phyloP scores from a whole-genome alignment of 2,797 vertebrate species.

The Sebastes glaucus region DNA sequence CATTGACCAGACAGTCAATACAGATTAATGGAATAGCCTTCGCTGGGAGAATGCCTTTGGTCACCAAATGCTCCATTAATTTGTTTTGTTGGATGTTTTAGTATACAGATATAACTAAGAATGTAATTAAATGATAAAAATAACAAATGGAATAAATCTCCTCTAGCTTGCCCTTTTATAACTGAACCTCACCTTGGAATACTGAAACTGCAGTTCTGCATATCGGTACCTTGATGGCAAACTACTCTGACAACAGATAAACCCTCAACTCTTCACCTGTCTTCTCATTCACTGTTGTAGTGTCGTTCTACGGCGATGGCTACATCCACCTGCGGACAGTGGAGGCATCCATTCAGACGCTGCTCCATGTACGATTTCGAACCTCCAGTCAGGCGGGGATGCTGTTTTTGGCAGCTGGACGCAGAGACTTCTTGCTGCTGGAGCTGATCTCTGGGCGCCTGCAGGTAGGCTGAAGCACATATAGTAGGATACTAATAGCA shows the following conservation, averaged over 20 bases:
- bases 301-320: conserved; percentile 91
- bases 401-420: conserved; percentile 89
- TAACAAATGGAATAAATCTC: not conserved
- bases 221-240: not conserved
- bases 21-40: conserved; percentile 27
- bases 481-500: not conserved
- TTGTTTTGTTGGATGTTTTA: not conserved
- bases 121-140: not conserved
- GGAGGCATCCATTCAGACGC: conserved; percentile 81
- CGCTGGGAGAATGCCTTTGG: not conserved
- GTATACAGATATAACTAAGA: not conserved
- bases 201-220: not conserved
- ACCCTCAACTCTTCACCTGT: not conserved
- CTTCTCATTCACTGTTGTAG: conserved; percentile 64
- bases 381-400: conserved; percentile 85
- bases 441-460: conserved; percentile 85
- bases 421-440: conserved; percentile 85
- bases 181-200: not conserved
- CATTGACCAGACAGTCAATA: conserved; percentile 43
- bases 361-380: conserved; percentile 86
- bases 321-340: conserved; percentile 84
- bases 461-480: conserved; percentile 70
- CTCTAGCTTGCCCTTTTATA: not conserved
- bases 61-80: not conserved
- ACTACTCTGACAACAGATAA: not conserved